Evolutionary conservation across 2,797 vertebrate species (phyloP).

Genomic region (Clamator glandarius): DNA sequence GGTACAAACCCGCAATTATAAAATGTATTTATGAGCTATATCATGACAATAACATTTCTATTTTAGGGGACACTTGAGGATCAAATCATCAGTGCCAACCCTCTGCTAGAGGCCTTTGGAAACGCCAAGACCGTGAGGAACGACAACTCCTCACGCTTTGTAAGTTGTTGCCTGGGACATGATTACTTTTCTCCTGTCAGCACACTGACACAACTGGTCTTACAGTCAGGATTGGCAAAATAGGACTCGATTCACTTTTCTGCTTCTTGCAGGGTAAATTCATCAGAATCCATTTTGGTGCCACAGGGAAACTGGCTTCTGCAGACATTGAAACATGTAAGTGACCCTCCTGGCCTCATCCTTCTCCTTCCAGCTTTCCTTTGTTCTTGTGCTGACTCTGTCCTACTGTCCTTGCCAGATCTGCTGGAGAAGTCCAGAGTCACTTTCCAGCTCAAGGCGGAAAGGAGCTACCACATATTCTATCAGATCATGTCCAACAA

Average conservation of each 20-base stretch:
- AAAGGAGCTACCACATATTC: conserved; percentile 92
- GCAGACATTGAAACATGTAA: conserved; percentile 87
- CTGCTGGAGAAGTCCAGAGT: conserved; percentile 93
- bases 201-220: background rate
- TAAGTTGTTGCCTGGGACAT: conserved; percentile 61
- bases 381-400: background rate
- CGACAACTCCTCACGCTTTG: conserved; percentile 85
- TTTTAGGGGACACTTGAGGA: conserved; percentile 82
- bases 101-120: conserved; percentile 84
- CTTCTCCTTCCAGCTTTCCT: background rate
- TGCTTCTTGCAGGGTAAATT: conserved; percentile 78
- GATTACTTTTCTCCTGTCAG: background rate
- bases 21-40: background rate
- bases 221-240: background rate
- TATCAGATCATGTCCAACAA: conserved; percentile 77
- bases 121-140: conserved; percentile 83
- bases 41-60: background rate
- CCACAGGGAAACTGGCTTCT: conserved; percentile 88
- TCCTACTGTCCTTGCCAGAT: conserved; percentile 70
- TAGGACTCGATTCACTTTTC: background rate
- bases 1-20: background rate
- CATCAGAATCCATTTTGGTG: conserved; percentile 90
- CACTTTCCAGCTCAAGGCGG: conserved; percentile 88
- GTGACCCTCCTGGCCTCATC: background rate
- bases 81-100: conserved; percentile 86